Percentiles rank a stretch among this genome's conserved stretches.
These are phyloP conservation scores for Sebastes vulpes DNA, from an alignment of 2,797 vertebrate genomes.

Conservation along the genomic window DNA sequence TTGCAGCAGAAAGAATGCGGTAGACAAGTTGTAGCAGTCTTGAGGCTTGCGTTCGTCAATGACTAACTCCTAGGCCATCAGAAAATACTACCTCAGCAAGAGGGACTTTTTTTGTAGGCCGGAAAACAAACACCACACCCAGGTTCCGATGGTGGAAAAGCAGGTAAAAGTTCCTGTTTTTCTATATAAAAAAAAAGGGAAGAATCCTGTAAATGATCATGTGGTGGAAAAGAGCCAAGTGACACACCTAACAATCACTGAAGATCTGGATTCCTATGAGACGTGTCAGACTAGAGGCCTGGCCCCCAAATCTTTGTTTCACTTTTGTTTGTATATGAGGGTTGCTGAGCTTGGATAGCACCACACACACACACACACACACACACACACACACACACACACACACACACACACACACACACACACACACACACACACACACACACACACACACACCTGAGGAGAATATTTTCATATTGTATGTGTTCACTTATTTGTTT, in stretches of 20 bases:
- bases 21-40: not conserved
- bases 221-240: slow-evolving; percentile 37
- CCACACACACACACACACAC: slow-evolving; percentile 6
- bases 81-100: not conserved
- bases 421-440: slow-evolving; percentile 12
- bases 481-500: slow-evolving; percentile 24
- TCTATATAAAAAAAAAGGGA: not conserved
- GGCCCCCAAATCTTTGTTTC: slow-evolving; percentile 14
- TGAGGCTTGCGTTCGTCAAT: not conserved
- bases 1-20: not conserved
- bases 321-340: slow-evolving; percentile 17
- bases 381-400: slow-evolving; percentile 23
- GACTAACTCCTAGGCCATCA: not conserved
- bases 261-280: slow-evolving; percentile 44
- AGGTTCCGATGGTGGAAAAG: slow-evolving; percentile 12
- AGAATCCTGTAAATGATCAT: slow-evolving; percentile 19
- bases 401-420: slow-evolving; percentile 9
- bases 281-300: not conserved
- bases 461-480: not conserved
- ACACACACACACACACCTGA: slow-evolving; percentile 22
- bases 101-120: not conserved
- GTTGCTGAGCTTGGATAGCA: not conserved
- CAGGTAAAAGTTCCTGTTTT: slow-evolving; percentile 41
- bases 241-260: slow-evolving; percentile 55
- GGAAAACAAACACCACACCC: not conserved